A percentile compares a stretch with the other conserved stretches of the same genome.
Conservation (phyloP, 2,797 vertebrate species). For the Dryobates pubescens region DNA sequence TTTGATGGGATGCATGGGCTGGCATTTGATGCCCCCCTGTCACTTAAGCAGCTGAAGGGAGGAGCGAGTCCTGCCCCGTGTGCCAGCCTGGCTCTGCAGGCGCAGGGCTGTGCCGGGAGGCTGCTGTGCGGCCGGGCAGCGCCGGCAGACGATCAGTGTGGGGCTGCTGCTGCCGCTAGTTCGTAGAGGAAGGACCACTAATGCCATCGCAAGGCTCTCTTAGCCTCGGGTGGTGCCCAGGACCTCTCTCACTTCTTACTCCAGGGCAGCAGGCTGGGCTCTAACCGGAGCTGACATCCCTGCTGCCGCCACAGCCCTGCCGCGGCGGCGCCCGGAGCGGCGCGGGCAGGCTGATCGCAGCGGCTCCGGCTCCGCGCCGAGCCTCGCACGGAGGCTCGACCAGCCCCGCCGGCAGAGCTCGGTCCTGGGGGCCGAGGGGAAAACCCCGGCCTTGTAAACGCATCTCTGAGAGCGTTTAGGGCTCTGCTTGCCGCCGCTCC, state of each 20-base stretch:
- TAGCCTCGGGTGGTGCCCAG: background rate
- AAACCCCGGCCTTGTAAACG: slow-evolving; percentile 14
- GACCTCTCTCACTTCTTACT: background rate
- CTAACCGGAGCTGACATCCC: background rate
- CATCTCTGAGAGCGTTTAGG: background rate
- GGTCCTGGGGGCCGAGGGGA: background rate
- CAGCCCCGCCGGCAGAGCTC: background rate
- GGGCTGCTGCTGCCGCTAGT: background rate
- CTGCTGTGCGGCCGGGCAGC: background rate
- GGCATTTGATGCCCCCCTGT: background rate
- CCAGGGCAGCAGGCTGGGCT: background rate
- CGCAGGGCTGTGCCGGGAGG: no score
- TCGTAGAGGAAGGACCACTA: background rate
- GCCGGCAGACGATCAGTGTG: background rate
- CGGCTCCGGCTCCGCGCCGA: background rate
- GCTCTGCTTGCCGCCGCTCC: background rate
- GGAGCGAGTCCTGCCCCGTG: background rate
- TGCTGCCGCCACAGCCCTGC: background rate
- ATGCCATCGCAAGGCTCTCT: background rate
- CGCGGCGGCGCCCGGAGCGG: background rate
- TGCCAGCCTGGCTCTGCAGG: background rate
- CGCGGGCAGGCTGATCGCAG: background rate
- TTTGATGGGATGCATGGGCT: no score
- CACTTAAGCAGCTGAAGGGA: background rate
- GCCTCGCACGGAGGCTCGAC: background rate